A percentile compares a stretch with the other conserved stretches of the same genome.
Evolutionary conservation across 2,888 invertebrate genomes (phyloP).

Genomic region (Dryocosmus kuriphilus): DNA sequence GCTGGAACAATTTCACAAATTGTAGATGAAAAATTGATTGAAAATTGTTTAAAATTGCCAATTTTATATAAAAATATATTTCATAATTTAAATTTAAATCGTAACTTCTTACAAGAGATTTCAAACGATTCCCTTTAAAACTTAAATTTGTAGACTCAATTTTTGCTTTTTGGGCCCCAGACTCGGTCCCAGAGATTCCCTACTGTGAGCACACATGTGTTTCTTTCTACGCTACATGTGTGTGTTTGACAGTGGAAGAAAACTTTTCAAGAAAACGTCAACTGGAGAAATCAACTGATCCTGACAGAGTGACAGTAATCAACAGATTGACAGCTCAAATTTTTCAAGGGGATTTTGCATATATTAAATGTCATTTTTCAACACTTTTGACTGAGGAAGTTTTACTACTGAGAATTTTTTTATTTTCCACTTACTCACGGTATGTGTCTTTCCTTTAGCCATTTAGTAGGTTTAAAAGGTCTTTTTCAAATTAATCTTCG

Average conservation of each 20-base stretch:
- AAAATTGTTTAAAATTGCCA: no score
- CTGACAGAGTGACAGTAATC: constrained; percentile 17
- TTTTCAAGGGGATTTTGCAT: not conserved
- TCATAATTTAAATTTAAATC: no score
- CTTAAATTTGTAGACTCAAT: no score
- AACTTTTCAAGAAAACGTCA: constrained; percentile 7
- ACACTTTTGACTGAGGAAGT: constrained; percentile 12
- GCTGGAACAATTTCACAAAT: no score
- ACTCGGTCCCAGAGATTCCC: no score
- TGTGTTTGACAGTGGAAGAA: constrained; percentile 1
- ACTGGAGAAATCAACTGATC: constrained; percentile 20
- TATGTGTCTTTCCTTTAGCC: not conserved
- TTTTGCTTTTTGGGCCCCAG: no score
- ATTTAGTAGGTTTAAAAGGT: not conserved
- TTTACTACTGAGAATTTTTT: constrained; percentile 3
- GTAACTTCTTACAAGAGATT: no score
- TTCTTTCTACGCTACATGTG: not conserved
- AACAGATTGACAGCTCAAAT: constrained; percentile 23
- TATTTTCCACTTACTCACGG: not conserved
- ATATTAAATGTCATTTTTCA: constrained; percentile 19
- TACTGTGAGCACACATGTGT: constrained; percentile 38
- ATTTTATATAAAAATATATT: no score
- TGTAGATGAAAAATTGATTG: no score
- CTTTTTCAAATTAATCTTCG: not conserved
- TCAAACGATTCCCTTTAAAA: no score